These are phyloP conservation scores for Beris chalybata DNA, from an alignment of 2,888 invertebrate genomes.

Conservation along the genomic window DNA sequence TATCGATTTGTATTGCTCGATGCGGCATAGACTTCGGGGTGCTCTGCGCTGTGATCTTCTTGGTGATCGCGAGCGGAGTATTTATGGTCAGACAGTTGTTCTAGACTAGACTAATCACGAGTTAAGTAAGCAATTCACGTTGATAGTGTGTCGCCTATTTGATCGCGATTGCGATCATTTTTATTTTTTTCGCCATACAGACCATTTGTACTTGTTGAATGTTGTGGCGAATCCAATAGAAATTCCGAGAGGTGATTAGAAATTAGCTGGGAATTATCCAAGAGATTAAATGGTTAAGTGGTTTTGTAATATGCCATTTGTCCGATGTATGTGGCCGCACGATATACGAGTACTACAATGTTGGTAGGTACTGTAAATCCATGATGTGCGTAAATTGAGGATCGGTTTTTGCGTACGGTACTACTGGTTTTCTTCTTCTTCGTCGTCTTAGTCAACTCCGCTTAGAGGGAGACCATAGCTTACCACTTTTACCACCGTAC, in stretches of 20 bases:
- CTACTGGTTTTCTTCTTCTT: conserved; percentile 23
- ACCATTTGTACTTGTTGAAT: conserved; percentile 27
- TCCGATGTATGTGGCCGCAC: conserved; percentile 9
- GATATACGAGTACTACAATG: no score
- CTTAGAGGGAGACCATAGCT: not conserved
- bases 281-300: conserved; percentile 32
- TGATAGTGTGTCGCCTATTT: conserved; percentile 32
- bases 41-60: no score
- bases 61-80: no score
- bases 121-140: conserved; percentile 32
- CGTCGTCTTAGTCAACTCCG: not conserved
- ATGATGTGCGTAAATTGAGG: conserved; percentile 31
- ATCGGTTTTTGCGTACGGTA: conserved; percentile 27
- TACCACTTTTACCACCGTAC: conserved; percentile 16
- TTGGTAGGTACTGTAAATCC: no score
- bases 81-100: no score
- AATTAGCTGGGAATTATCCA: conserved; percentile 31
- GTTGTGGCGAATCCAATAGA: conserved; percentile 25
- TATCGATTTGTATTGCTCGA: conserved; percentile 42
- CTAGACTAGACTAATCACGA: conserved; percentile 13
- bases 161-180: conserved; percentile 25
- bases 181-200: not conserved
- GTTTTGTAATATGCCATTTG: conserved; percentile 28
- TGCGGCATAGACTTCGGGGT: not conserved
- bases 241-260: conserved; percentile 31